These are phyloP conservation scores for Uria lomvia DNA, from an alignment of 2,113 vertebrate genomes.

Conservation along the genomic window DNA sequence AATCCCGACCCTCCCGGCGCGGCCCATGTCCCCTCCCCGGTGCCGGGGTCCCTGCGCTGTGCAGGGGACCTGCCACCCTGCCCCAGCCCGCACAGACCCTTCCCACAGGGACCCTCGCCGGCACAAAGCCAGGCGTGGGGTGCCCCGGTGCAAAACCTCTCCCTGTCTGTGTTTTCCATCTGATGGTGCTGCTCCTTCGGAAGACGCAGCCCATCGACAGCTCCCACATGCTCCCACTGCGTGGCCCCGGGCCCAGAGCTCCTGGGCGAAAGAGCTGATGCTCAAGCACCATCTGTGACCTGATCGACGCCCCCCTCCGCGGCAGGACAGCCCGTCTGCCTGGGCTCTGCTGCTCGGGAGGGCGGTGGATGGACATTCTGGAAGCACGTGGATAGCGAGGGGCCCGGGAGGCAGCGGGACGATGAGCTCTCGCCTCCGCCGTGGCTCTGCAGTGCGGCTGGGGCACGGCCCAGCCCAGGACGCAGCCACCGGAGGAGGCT, in stretches of 20 bases:
- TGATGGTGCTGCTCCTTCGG: not conserved
- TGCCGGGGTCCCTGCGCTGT: too few species aligned
- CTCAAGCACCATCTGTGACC: not conserved
- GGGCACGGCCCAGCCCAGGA: not conserved
- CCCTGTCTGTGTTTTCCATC: not conserved
- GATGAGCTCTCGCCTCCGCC: not conserved
- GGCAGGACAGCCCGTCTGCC: not conserved
- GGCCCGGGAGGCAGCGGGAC: not conserved
- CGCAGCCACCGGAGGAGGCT: not conserved
- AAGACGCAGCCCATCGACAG: not conserved
- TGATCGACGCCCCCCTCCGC: too few species aligned
- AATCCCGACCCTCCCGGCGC: not conserved
- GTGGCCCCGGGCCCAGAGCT: not conserved
- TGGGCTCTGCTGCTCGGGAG: not conserved
- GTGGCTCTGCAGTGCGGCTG: not conserved
- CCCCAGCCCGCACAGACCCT: not conserved
- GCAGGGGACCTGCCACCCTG: not conserved
- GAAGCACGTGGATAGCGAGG: not conserved
- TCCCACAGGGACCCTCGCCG: not conserved
- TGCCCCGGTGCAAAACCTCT: not conserved
- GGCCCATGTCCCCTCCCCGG: too few species aligned
- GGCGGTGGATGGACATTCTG: not conserved
- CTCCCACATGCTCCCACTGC: not conserved
- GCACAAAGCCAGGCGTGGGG: accelerated
- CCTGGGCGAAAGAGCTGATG: not conserved